A percentile compares a stretch with the other conserved stretches of the same genome.
phyloP scores from a whole-genome alignment of 2,797 vertebrate species.

The Lepilemur septentrionalis region DNA sequence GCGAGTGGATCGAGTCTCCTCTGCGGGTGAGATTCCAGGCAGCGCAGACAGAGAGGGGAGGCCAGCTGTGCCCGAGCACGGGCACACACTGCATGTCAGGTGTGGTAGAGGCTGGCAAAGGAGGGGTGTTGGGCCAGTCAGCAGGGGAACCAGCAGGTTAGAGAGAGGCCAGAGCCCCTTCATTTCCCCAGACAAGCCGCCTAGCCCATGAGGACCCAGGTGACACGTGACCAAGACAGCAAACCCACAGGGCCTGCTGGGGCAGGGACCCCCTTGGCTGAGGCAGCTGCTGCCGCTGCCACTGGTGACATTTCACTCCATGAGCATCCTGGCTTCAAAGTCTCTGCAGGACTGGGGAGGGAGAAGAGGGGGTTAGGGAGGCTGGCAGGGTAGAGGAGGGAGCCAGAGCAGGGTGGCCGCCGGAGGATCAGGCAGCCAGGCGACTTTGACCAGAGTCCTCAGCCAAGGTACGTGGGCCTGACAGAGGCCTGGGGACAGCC shows the following conservation, averaged over 20 bases:
- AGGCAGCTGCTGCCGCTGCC: slow-evolving; percentile 53
- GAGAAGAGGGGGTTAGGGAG: background rate
- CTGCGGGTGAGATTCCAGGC: background rate
- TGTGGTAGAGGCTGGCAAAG: background rate
- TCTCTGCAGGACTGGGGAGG: slow-evolving; percentile 78
- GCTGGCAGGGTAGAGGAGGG: background rate
- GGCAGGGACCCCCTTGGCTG: background rate
- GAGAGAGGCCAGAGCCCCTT: background rate
- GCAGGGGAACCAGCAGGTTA: background rate
- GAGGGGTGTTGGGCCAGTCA: background rate
- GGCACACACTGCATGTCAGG: accelerated
- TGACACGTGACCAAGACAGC: background rate
- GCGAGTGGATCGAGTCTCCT: background rate
- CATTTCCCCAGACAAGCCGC: background rate
- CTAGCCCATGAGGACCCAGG: background rate
- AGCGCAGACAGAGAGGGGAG: background rate
- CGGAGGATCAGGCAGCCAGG: background rate
- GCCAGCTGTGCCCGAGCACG: background rate
- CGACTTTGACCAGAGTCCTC: background rate
- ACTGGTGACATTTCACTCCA: slow-evolving; percentile 86
- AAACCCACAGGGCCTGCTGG: background rate
- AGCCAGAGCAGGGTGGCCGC: background rate
- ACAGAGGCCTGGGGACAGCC: background rate
- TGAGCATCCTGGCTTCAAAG: slow-evolving; percentile 81
- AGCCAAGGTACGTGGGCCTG: background rate